Base-by-base conservation (phyloP, 92 coral and sea anemone species). In the Anthopleura xanthogrammica region DNA sequence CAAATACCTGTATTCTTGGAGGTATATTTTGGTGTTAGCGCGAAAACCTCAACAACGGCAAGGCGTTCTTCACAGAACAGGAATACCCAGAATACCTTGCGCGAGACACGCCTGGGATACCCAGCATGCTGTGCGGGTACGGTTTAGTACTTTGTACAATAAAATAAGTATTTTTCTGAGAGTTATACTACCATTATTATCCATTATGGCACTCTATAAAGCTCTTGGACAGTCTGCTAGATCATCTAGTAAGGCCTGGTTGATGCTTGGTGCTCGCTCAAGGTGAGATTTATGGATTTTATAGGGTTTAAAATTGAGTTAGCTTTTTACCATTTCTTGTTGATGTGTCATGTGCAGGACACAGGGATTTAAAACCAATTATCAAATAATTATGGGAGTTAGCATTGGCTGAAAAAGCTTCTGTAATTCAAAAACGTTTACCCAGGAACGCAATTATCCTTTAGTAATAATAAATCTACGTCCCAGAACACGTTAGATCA, bases 11-110 rank as follows among this genome's bases (percentile, higher is more conserved):
- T 81, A 50, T 70, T 81, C 20, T 42, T 6, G 75, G 58, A 58
- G 55, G 0, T 81, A 64, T 81, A 48, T 68, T 68, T 75, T 42
- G 62, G 52, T 52, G 74, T 1, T 41, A 2, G 75, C 60, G 77
- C 62, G 77, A 71, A n/a, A 22, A 81, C 16, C 17, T 62, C 87
- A 79, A 88, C 90, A 71, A 78, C 90, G 87, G 90, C 90, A 83
- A 88, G 90, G 90, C 90, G 90, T 83, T 82, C 87, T 83, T 83
- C 87, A 68, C 80, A 71, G 77, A 36, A 19, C 66, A 79, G 79
- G 87, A 77, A 73, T 83, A 73, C 81, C 90, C 90, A 79, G 76
- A 56, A 88, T 75, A 52, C 87, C 17, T 48, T 75, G 83, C 87
- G 77, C 62, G 52, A 74, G 81, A 79, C 79, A 88, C 90, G 87